A percentile compares a stretch with the other conserved stretches of the same genome.
These are phyloP conservation scores for Labrus mixtus DNA, from an alignment of 2,113 vertebrate genomes.

Conservation along the genomic window DNA sequence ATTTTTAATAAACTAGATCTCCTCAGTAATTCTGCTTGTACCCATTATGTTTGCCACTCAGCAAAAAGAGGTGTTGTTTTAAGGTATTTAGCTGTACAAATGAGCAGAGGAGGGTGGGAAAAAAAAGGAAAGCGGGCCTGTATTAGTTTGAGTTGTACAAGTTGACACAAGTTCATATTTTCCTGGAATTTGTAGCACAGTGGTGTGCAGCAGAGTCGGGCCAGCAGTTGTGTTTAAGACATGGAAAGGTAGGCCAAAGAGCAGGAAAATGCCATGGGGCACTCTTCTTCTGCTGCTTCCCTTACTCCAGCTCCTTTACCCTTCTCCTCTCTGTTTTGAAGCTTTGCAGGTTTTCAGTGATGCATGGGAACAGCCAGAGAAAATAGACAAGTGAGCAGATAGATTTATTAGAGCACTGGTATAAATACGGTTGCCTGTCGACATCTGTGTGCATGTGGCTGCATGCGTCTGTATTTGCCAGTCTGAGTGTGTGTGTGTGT, in stretches of 20 bases:
- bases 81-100: conserved; percentile 73
- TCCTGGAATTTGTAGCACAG: conserved; percentile 80
- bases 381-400: conserved; percentile 73
- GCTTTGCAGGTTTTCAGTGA: conserved; percentile 40
- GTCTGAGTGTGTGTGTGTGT: conserved; percentile 23
- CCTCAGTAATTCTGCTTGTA: conserved; percentile 37
- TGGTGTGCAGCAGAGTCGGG: conserved; percentile 56
- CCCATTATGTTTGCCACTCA: conserved; percentile 45
- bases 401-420: conserved; percentile 75
- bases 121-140: conserved; percentile 61
- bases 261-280: conserved; percentile 63
- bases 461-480: conserved; percentile 66
- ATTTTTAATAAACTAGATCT: conserved; percentile 23
- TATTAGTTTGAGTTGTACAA: conserved; percentile 78
- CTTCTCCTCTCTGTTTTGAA: conserved; percentile 23
- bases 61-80: conserved; percentile 74
- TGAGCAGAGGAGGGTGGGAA: conserved; percentile 17
- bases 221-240: conserved; percentile 68
- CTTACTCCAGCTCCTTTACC: not conserved
- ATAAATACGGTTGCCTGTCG: conserved; percentile 74
- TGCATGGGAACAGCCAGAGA: conserved; percentile 62
- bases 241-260: conserved; percentile 59
- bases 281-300: conserved; percentile 32
- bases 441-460: conserved; percentile 73
- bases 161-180: conserved; percentile 84